phyloP scores from a whole-genome alignment of 2,113 vertebrate genomes.

The Boleophthalmus pectinirostris region DNA sequence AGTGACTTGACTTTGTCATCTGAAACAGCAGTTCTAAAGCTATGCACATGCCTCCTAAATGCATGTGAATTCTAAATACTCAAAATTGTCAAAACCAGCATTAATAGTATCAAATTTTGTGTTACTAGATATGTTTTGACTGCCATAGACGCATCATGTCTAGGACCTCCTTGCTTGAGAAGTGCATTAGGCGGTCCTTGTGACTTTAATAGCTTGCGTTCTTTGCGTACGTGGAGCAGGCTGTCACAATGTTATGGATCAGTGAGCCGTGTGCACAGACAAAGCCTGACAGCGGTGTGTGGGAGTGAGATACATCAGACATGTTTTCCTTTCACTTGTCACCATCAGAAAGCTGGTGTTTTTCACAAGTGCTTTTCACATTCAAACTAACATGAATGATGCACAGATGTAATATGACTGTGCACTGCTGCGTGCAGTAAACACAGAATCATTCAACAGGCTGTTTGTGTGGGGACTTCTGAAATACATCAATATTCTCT shows the following conservation, averaged over 20 bases:
- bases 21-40: not conserved
- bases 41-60: not conserved
- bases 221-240: slow-evolving; percentile 23
- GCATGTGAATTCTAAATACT: not conserved
- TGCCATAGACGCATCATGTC: not conserved
- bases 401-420: not conserved
- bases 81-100: not conserved
- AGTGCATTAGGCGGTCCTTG: slow-evolving; percentile 16
- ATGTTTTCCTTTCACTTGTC: slow-evolving; percentile 45
- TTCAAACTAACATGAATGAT: slow-evolving; percentile 13
- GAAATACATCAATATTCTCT: not conserved
- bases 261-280: slow-evolving; percentile 35
- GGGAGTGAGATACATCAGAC: slow-evolving; percentile 37
- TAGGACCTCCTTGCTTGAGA: not conserved
- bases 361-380: slow-evolving; percentile 36
- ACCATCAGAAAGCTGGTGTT: slow-evolving; percentile 33
- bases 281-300: slow-evolving; percentile 29
- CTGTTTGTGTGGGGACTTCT: not conserved
- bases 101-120: not conserved
- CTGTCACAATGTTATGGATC: slow-evolving; percentile 59
- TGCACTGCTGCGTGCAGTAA: not conserved
- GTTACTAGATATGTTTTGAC: not conserved
- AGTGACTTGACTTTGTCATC: not conserved
- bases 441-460: slow-evolving; percentile 1
- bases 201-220: slow-evolving; percentile 19